These are phyloP conservation scores for Gryllus bimaculatus DNA, from an alignment of 1,140 invertebrate species.

Conservation along the genomic window DNA sequence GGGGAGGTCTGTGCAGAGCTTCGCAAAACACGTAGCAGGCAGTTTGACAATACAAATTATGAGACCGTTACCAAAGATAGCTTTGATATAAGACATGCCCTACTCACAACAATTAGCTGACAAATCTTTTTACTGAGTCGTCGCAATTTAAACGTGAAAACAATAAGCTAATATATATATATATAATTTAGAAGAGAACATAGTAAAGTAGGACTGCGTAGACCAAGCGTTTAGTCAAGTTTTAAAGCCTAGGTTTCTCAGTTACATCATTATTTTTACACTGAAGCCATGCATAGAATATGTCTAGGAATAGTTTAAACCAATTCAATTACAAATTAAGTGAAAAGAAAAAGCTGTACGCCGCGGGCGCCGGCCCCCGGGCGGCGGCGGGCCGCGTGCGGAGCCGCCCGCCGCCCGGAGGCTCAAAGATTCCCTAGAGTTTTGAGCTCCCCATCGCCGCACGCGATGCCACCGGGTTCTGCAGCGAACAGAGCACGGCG, in stretches of 20 bases:
- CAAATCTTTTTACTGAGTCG: background rate
- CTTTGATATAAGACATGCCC: slow-evolving; percentile 13
- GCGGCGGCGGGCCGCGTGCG: too few relatives aligned
- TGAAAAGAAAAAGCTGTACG: background rate
- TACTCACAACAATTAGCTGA: slow-evolving; percentile 11
- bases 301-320: background rate
- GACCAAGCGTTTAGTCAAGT: slow-evolving; percentile 3
- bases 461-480: background rate
- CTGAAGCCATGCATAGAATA: background rate
- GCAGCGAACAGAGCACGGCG: background rate
- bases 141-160: slow-evolving; percentile 1
- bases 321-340: background rate
- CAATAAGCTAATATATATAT: background rate
- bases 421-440: background rate
- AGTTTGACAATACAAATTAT: slow-evolving; percentile 1
- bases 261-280: slow-evolving; percentile 1
- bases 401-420: background rate
- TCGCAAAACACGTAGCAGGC: background rate
- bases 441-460: background rate
- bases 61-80: slow-evolving; percentile 4
- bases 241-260: background rate
- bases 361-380: too few relatives aligned
- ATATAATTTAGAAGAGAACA: background rate
- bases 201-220: slow-evolving; percentile 1
- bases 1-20: background rate